Evolutionary conservation across 2,888 invertebrate genomes (phyloP).

Genomic region (Zaprionus obscuricornis): DNA sequence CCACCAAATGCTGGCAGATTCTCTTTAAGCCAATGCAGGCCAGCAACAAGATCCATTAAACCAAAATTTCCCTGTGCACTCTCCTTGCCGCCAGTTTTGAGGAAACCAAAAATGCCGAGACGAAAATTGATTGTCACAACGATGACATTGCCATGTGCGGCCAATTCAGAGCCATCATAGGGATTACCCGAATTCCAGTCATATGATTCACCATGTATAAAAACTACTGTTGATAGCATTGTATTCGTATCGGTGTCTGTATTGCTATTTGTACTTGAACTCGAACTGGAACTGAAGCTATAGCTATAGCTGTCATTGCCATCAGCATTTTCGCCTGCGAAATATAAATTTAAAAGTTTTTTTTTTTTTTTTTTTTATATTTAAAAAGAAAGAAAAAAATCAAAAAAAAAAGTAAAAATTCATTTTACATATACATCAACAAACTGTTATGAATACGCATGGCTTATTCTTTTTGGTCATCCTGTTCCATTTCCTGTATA

Average conservation of each 20-base stretch:
- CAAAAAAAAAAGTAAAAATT: background rate
- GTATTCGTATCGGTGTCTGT: slow-evolving; percentile 23
- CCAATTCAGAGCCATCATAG: slow-evolving; percentile 97
- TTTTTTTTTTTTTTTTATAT: too few species aligned
- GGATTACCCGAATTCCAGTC: slow-evolving; percentile 99
- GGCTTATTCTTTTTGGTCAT: too few species aligned
- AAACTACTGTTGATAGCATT: slow-evolving; percentile 91
- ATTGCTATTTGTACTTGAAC: background rate
- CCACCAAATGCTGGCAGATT: slow-evolving; percentile 98
- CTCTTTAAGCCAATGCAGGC: slow-evolving; percentile 97
- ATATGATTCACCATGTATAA: slow-evolving; percentile 97
- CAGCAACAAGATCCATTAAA: slow-evolving; percentile 96
- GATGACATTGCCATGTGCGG: slow-evolving; percentile 94
- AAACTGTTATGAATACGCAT: too few species aligned
- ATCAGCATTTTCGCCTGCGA: slow-evolving; percentile 20
- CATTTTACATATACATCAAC: too few species aligned
- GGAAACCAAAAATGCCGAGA: slow-evolving; percentile 93
- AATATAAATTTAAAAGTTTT: too few species aligned
- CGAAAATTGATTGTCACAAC: slow-evolving; percentile 96
- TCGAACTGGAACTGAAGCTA: too few species aligned
- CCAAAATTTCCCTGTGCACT: slow-evolving; percentile 96
- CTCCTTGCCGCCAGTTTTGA: slow-evolving; percentile 94
- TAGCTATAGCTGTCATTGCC: slow-evolving; percentile 10
- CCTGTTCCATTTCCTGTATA: too few species aligned
- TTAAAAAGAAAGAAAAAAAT: background rate